Base-by-base conservation (phyloP, 53 echinoderm and acorn worm genomes). In the Antedon mediterranea region DNA sequence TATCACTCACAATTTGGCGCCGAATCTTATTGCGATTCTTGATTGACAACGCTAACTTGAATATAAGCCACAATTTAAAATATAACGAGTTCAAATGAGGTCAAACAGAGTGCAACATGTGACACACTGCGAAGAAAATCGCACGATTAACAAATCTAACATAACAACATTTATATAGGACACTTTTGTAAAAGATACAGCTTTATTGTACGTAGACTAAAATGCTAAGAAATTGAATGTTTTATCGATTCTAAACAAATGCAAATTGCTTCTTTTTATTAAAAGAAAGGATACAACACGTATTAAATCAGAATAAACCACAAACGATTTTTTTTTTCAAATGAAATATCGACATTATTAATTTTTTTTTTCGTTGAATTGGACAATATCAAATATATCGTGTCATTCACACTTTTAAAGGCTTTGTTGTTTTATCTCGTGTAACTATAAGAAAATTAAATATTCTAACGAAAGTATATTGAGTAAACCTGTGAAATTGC, bases 1-100 rank as follows among this genome's bases (percentile, higher is more conserved):
- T 57, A 57, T 57, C 57, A 57, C 57, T 57, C 57, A 57, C 57
- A 57, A 57, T 57, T 57, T 57, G 57, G 57, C 57, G 57, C 57
- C 57, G 57, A 57, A 57, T 57, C 57, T 57, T 57, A 57, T 57
- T 57, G 57, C 9, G 57, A 8, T 20, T 57, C 57, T 57, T 57
- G 57, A 57, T 57, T 57, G 57, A 57, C 57, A 57, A 57, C 57
- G 57, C 9, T 57, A 57, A 57, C 57, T 57, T 57, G 57, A 23
- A 57, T 57, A 8, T 57, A 57, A 57, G 57, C 57, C 57, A 57
- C 20, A 57, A 57, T 57, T 57, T 57, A 26, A 57, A 57, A 57
- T 26, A 57, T 57, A 11, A 26, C 57, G 57, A 57, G 57, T 57
- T 57, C 57, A 57, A 8, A 57, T 26, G 57, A 57, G 57, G 57